Evolutionary conservation across 2,113 vertebrate genomes (phyloP), one percentile per base, ranked within the genome.

Genomic region (Entomyzon cyanotis): DNA sequence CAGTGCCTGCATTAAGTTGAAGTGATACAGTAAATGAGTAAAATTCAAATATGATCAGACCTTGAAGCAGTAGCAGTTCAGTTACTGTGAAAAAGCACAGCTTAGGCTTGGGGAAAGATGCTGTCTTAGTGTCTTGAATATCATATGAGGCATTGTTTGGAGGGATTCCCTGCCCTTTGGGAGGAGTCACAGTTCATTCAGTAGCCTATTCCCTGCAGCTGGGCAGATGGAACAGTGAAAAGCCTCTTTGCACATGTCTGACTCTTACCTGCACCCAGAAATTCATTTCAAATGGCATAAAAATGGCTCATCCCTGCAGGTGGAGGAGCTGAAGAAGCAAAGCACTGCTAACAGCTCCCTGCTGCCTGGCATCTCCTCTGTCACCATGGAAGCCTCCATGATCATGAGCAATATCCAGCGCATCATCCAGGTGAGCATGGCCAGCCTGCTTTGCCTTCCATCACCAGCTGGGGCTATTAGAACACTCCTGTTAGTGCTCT

Each of bases 331-430:
- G 50, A 98, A 99, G 94, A 99, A 98, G 92, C 98, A 99, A 9
- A 97, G 64, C 28, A 64, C 97, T 44, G 96, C 95, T 37, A 96
- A 97, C 42, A 97, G 98, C 17, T 87, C 98, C 9, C 97, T 98
- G 17, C 87, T 99, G 69, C 98, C 98, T 46, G 95, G 97, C 23
- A 95, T 98, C 94, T 98, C 99, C 13, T 98, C 97, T 5, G 98
- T 99, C 59, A 98, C 99, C 0, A 99, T 99, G 99, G 99, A 99
- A 96, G 99, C 99, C 7, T 98, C 98, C 78, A 99, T 99, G 99
- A 98, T 99, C 84, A 98, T 99, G 98, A 98, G 98, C 97, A 99
- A 98, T 87, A 99, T 99, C 88, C 99, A 99, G 52, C 98, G 99
- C 49, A 99, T 99, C 85, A 97, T 99, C 94, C 99, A 99, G 99